These are phyloP conservation scores for Fringilla coelebs DNA, from an alignment of 2,797 vertebrate species.

Conservation along the genomic window DNA sequence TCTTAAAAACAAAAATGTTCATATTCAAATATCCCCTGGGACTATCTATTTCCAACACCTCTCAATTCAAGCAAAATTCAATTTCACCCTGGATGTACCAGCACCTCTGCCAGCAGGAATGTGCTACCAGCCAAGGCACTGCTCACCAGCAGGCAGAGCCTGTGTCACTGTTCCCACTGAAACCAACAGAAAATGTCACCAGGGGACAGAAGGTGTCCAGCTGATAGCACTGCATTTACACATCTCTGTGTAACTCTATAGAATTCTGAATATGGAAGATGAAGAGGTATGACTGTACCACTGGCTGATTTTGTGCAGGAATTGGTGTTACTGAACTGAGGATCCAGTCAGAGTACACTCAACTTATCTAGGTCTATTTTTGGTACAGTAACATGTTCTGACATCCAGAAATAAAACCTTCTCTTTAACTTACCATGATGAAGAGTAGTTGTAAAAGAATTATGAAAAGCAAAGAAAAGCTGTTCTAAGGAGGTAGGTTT, in stretches of 20 bases:
- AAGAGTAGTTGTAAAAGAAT: background rate
- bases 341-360: background rate
- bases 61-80: background rate
- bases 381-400: background rate
- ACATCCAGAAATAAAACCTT: background rate
- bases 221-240: background rate
- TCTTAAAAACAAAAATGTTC: background rate
- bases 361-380: background rate
- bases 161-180: background rate
- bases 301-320: background rate
- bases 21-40: background rate
- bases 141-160: background rate
- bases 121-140: background rate
- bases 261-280: background rate
- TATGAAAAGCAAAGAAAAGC: background rate
- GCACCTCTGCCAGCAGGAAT: background rate
- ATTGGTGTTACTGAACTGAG: background rate
- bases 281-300: background rate
- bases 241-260: fast-evolving
- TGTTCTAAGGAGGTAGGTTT: background rate
- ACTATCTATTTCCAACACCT: background rate
- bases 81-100: background rate
- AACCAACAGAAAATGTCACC: background rate
- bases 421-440: background rate
- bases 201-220: background rate